Conservation (phyloP, 2,113 vertebrate species). For the Leptosomus discolor region DNA sequence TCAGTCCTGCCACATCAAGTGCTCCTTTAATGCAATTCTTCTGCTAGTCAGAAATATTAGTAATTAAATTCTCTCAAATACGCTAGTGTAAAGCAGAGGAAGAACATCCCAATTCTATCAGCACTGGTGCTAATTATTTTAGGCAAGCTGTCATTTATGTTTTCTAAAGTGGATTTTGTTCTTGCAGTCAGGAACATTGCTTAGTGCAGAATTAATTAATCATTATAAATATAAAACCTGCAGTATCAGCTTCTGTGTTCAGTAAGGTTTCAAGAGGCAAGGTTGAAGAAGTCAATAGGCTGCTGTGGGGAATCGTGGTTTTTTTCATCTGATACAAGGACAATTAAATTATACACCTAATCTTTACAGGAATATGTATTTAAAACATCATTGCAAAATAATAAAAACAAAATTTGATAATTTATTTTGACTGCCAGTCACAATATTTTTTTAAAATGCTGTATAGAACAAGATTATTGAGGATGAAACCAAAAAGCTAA, state of each 20-base stretch:
- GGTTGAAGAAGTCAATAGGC: slow-evolving; percentile 82
- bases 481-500: slow-evolving; percentile 7
- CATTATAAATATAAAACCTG: slow-evolving; percentile 87
- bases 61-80: slow-evolving; percentile 74
- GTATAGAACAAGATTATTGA: background rate
- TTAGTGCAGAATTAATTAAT: slow-evolving; percentile 87
- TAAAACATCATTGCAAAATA: slow-evolving; percentile 46
- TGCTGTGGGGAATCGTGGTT: slow-evolving; percentile 71
- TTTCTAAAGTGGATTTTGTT: slow-evolving; percentile 84
- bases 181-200: slow-evolving; percentile 84
- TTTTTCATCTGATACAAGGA: slow-evolving; percentile 72
- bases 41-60: slow-evolving; percentile 75
- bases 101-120: slow-evolving; percentile 78
- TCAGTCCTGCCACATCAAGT: slow-evolving; percentile 29
- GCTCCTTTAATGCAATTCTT: slow-evolving; percentile 67
- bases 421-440: slow-evolving; percentile 29
- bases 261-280: slow-evolving; percentile 82
- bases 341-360: slow-evolving; percentile 71
- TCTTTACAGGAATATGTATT: slow-evolving; percentile 56
- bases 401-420: background rate
- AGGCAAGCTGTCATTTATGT: slow-evolving; percentile 85
- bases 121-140: slow-evolving; percentile 84
- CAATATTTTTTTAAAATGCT: slow-evolving; percentile 5
- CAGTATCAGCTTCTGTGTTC: slow-evolving; percentile 81
- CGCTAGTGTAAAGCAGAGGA: slow-evolving; percentile 59